phyloP scores from a whole-genome alignment of 2,113 vertebrate genomes.

The Epinephelus cyanopodus region DNA sequence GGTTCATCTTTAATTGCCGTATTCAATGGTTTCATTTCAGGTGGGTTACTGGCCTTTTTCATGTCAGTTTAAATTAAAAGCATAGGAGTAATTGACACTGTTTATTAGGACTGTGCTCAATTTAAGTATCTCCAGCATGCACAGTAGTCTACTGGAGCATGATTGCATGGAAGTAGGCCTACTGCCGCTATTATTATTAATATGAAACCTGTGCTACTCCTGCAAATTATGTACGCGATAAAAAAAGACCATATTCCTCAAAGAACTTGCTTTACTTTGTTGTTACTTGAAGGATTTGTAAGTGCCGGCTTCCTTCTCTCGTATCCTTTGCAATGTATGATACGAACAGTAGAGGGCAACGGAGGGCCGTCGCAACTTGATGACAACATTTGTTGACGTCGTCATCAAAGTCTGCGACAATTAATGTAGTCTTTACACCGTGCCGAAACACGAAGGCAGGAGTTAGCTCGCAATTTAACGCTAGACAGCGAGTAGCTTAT shows the following conservation, averaged over 20 bases:
- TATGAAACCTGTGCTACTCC: not conserved
- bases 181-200: not conserved
- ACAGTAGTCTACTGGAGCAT: not conserved
- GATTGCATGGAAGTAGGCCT: not conserved
- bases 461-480: not conserved
- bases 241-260: not conserved
- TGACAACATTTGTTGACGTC: slow-evolving; percentile 32
- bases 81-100: not conserved
- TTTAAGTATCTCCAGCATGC: not conserved
- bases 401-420: slow-evolving; percentile 31
- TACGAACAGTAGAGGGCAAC: not conserved
- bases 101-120: not conserved
- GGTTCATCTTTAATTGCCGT: slow-evolving; percentile 14
- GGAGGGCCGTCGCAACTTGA: slow-evolving; percentile 16
- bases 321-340: not conserved
- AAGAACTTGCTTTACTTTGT: not conserved
- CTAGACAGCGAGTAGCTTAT: fast-evolving
- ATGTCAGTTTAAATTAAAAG: not conserved
- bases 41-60: slow-evolving; percentile 31
- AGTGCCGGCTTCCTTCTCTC: not conserved
- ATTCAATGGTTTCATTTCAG: slow-evolving; percentile 56
- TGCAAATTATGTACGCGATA: not conserved
- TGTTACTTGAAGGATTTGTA: too few species aligned
- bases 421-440: slow-evolving; percentile 38
- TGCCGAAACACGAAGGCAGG: not conserved